Evolutionary conservation across 1,140 invertebrate genomes (phyloP).

Genomic region (Ditylenchus dipsaci): DNA sequence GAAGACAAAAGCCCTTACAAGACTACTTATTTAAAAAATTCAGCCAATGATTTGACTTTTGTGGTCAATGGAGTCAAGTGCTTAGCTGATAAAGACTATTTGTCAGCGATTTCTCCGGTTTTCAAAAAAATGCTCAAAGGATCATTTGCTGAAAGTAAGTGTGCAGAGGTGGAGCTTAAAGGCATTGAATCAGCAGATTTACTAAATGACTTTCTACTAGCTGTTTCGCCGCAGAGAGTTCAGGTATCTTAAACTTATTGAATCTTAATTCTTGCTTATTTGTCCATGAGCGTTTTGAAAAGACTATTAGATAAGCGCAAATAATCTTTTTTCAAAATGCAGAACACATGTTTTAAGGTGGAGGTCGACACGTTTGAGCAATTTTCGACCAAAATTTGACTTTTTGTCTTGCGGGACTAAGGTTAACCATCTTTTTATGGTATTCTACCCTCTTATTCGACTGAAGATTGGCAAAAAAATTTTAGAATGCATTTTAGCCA

Average conservation of each 20-base stretch:
- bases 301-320: too few relatives aligned
- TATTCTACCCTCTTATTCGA: too few relatives aligned
- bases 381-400: too few relatives aligned
- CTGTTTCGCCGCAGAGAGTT: not conserved
- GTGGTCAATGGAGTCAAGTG: not conserved
- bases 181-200: not conserved
- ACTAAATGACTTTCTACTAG: not conserved
- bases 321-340: too few relatives aligned
- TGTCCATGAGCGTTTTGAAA: too few relatives aligned
- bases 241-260: not conserved
- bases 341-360: too few relatives aligned
- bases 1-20: not conserved
- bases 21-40: not conserved
- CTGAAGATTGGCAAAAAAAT: too few relatives aligned
- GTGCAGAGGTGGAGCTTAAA: not conserved
- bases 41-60: not conserved
- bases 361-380: too few relatives aligned
- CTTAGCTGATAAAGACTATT: not conserved
- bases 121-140: not conserved
- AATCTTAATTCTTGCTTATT: too few relatives aligned
- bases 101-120: not conserved
- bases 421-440: too few relatives aligned
- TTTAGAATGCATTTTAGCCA: too few relatives aligned
- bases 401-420: too few relatives aligned
- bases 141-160: not conserved